A percentile compares a stretch with the other conserved stretches of the same genome.
Evolutionary conservation across 1,140 invertebrate species (phyloP).

Genomic region (Ericerus pela): DNA sequence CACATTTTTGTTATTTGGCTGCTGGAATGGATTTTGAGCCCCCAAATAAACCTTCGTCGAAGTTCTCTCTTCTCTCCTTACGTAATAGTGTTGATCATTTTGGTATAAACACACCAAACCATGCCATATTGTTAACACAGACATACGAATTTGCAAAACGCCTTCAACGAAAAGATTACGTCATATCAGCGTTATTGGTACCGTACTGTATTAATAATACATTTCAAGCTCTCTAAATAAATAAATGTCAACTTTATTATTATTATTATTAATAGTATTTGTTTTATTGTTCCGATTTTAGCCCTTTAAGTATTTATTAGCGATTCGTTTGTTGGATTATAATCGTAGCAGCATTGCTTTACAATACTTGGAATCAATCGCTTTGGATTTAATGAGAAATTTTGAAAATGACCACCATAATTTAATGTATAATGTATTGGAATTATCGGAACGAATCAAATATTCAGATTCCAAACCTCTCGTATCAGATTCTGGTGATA

Average conservation of each 20-base stretch:
- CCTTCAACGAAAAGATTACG: conserved; percentile 58
- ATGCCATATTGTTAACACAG: conserved; percentile 84
- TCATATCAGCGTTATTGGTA: conserved; percentile 54
- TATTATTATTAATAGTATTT: conserved; percentile 6
- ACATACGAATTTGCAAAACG: conserved; percentile 85
- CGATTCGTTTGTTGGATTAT: conserved; percentile 53
- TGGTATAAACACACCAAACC: conserved; percentile 37
- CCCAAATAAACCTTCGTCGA: conserved; percentile 42
- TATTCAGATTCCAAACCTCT: not conserved
- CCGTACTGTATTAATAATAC: conserved; percentile 12
- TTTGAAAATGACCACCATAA: not conserved
- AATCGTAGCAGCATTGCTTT: conserved; percentile 39
- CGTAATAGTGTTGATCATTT: conserved; percentile 32
- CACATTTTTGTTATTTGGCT: conserved; percentile 88
- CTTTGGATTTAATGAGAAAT: conserved; percentile 23
- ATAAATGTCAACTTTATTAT: conserved; percentile 11
- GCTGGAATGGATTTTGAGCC: conserved; percentile 60
- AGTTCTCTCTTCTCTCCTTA: conserved; percentile 65
- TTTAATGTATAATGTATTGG: not conserved
- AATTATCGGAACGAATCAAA: not conserved
- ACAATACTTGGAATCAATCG: conserved; percentile 66
- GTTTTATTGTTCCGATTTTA: conserved; percentile 28
- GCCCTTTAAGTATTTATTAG: conserved; percentile 56
- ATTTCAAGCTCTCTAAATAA: not conserved
- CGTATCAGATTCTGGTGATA: not conserved